Base-by-base conservation (phyloP, 37 sponge, comb jelly and placozoan species). In the Chondrosia reniformis region DNA sequence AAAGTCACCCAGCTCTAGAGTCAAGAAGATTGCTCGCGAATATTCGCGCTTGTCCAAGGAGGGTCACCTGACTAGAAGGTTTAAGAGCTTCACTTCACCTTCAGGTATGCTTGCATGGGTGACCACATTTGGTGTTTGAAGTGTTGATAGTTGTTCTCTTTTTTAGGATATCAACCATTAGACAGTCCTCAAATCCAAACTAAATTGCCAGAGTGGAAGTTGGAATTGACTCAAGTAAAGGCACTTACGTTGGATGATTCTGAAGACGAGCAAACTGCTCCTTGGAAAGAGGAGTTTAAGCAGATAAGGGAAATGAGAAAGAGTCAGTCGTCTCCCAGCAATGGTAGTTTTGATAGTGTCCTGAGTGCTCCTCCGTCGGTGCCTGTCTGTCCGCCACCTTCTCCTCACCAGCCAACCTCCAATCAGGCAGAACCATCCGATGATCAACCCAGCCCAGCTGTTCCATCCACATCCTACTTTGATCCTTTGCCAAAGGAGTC, bases 1-100 rank as follows among this genome's bases (percentile, higher is more conserved):
- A 64, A 64, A 64, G 34, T 64, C 66, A 33, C 66, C 66, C 2
- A 3, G 33, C 31, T 33, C 66, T 2, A 27, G 32, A 33, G 66
- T 64, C 2, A 64, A 64, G 66, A 64, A 64, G 32, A 64, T 64
- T 10, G 66, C 66, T 27, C 31, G 66, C 28, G 66, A 64, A 1
- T 64, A 64, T 7, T 64, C 66, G 5, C 66, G 34, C 4, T 19
- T 32, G 66, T 19, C 33, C 17, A 64, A 28, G 33, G 66, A 64
- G 3, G 33, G 33, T 21, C 2, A 2, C 2, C 28, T 21, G 32
- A 30, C 33, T 19, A 9, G 34, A 19, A 32, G 66, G 4, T 64
- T 64, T 36, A 32, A 64, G 66, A 33, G 34, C 34, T 64, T 64
- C 33, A 64, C 31, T 5, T 33, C 66, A 33, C 66, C 33, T 17